Conservation (phyloP, 2,888 invertebrate genomes). For the Heteromyza rotundicornis region DNA sequence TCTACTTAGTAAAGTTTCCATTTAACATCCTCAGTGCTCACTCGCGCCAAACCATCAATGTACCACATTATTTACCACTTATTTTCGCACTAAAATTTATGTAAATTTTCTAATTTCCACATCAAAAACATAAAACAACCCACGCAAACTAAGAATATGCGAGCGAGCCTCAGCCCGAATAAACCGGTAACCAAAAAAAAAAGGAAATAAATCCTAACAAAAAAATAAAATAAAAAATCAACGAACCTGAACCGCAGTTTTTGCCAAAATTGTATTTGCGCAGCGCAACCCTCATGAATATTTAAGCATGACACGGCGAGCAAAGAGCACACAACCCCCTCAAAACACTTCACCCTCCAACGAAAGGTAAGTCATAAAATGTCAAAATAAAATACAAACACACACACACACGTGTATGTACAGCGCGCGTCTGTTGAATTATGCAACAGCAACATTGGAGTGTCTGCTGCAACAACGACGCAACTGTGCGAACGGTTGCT, state of each 20-base stretch:
- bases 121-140: constrained; percentile 1
- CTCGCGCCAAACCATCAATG: no score
- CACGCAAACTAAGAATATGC: not conserved
- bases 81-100: constrained; percentile 8
- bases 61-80: constrained; percentile 13
- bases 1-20: no score
- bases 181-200: not conserved
- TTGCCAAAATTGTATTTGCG: constrained; percentile 27
- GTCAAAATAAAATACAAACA: constrained; percentile 27
- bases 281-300: constrained; percentile 55
- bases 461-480: not conserved
- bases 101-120: constrained; percentile 6
- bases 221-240: constrained; percentile 30
- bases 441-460: constrained; percentile 39
- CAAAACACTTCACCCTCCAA: not conserved
- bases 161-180: no score
- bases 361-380: constrained; percentile 38
- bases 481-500: not conserved
- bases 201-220: constrained; percentile 13
- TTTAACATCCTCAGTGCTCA: no score
- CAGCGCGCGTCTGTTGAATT: constrained; percentile 48
- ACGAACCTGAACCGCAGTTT: constrained; percentile 54
- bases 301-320: constrained; percentile 39
- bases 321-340: not conserved
- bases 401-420: constrained; percentile 50